Conservation (phyloP, 1,140 invertebrate genomes). For the Drosophila takahashii region DNA sequence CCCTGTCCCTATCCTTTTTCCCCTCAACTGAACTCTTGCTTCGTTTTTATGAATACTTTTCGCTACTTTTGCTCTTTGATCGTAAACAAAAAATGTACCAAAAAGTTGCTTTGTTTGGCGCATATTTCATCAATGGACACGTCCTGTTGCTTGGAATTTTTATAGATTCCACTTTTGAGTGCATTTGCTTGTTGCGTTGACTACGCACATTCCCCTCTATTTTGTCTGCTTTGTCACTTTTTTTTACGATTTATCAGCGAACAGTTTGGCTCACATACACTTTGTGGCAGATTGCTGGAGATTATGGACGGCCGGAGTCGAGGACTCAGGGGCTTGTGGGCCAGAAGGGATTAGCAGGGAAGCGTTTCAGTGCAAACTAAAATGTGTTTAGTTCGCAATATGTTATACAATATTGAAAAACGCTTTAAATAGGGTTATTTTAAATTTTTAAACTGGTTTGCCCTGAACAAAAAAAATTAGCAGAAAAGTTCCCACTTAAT, state of each 20-base stretch:
- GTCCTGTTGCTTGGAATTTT: constrained; percentile 45
- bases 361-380: not conserved
- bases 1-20: not conserved
- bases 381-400: constrained; percentile 2
- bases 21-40: not conserved
- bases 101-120: constrained; percentile 44
- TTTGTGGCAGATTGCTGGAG: constrained; percentile 54
- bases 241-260: constrained; percentile 71
- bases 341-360: constrained; percentile 1
- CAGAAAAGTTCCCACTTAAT: no score
- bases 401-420: constrained; percentile 1
- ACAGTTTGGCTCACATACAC: constrained; percentile 15
- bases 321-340: constrained; percentile 5
- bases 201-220: constrained; percentile 40
- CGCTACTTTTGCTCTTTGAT: constrained; percentile 43
- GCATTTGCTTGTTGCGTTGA: constrained; percentile 79
- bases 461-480: no score
- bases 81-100: constrained; percentile 28
- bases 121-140: constrained; percentile 65
- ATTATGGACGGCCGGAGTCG: constrained; percentile 17
- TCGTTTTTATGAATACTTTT: constrained; percentile 50
- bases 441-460: no score
- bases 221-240: constrained; percentile 40
- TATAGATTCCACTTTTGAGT: constrained; percentile 63
- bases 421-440: not conserved